Conservation (phyloP, 1,140 invertebrate genomes). For the Chrysomallon squamiferum region DNA sequence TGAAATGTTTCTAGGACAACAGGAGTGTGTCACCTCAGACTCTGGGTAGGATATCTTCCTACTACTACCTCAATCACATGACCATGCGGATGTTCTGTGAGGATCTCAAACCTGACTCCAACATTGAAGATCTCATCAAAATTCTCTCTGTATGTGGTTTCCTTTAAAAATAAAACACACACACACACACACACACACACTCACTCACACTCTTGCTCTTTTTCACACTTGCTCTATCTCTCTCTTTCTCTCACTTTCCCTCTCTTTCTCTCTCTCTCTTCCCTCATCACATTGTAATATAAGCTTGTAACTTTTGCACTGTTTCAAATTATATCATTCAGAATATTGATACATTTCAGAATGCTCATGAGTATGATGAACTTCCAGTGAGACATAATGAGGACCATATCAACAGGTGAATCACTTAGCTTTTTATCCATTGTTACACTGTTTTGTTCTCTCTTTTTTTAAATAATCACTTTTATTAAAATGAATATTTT, state of each 20-base stretch:
- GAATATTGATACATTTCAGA: no score
- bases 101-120: constrained; percentile 71
- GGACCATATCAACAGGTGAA: constrained; percentile 88
- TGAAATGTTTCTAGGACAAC: constrained; percentile 70
- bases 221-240: no score
- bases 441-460: no score
- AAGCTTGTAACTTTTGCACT: no score
- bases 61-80: constrained; percentile 95
- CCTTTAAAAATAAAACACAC: neutral
- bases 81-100: constrained; percentile 86
- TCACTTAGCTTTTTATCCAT: neutral
- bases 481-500: neutral
- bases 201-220: neutral
- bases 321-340: no score
- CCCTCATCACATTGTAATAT: no score
- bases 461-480: neutral
- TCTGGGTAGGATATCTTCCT: constrained; percentile 92
- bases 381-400: constrained; percentile 98
- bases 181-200: neutral
- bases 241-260: no score
- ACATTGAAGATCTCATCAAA: constrained; percentile 78
- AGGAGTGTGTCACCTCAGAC: constrained; percentile 78
- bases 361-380: constrained; percentile 90
- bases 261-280: no score
- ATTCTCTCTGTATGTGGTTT: constrained; percentile 75